phyloP scores from a whole-genome alignment of 2,888 invertebrate genomes.

The Acrobasis suavella region DNA sequence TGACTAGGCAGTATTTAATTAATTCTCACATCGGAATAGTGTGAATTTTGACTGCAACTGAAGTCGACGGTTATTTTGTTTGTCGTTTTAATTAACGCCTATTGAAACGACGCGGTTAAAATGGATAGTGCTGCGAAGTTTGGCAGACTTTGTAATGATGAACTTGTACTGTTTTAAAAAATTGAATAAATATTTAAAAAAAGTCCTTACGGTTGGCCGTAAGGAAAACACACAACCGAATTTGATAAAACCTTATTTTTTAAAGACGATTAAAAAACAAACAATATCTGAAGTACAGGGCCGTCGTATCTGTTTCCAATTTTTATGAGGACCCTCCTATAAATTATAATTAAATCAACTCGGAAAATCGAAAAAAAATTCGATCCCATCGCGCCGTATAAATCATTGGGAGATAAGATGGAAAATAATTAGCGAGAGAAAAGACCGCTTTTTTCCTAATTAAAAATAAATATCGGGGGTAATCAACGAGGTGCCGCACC shows the following conservation, averaged over 20 bases:
- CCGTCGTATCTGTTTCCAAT: constrained; percentile 25
- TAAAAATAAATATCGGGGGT: constrained; percentile 76
- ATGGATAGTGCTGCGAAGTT: constrained; percentile 1
- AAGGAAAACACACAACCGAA: too few relatives aligned
- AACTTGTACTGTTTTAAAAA: too few relatives aligned
- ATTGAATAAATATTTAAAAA: too few relatives aligned
- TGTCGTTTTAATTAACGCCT: constrained; percentile 78
- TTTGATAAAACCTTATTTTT: neutral
- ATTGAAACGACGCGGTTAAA: constrained; percentile 3
- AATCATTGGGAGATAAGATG: constrained; percentile 75
- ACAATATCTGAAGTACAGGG: constrained; percentile 47
- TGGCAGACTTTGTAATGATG: too few relatives aligned
- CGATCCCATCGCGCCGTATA: constrained; percentile 53
- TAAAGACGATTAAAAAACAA: neutral
- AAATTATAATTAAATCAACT: constrained; percentile 55
- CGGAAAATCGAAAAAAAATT: constrained; percentile 51
- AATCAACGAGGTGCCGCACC: constrained; percentile 42
- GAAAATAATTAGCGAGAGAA: constrained; percentile 69
- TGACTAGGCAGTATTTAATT: constrained; percentile 71
- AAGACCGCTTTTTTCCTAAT: constrained; percentile 64
- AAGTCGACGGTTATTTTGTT: constrained; percentile 79
- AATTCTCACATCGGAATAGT: constrained; percentile 81
- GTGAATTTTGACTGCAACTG: constrained; percentile 81
- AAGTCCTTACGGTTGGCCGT: too few relatives aligned
- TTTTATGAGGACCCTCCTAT: constrained; percentile 24